These are phyloP conservation scores for Cerastis rubricosa DNA, from an alignment of 2,888 invertebrate species.

Conservation along the genomic window DNA sequence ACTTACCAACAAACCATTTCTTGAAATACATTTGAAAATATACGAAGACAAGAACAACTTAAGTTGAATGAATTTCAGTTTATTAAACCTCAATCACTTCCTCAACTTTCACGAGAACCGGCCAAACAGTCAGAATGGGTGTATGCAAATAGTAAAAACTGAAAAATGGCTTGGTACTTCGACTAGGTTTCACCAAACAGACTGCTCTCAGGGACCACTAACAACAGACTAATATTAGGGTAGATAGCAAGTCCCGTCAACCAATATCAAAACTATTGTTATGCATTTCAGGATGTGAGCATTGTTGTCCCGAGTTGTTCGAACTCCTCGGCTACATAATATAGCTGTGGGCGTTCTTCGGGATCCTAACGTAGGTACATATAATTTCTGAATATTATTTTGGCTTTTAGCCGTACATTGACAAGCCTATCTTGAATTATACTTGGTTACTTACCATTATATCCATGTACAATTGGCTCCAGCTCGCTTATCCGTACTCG, in stretches of 20 bases:
- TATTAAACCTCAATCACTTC: constrained; percentile 13
- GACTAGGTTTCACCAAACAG: neutral
- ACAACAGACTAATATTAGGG: constrained; percentile 47
- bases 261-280: constrained; percentile 56
- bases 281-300: constrained; percentile 54
- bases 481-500: constrained; percentile 87
- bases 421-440: constrained; percentile 39
- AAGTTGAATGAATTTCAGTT: constrained; percentile 2
- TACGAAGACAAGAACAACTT: constrained; percentile 2
- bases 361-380: constrained; percentile 10
- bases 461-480: constrained; percentile 84
- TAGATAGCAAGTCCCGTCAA: constrained; percentile 47
- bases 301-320: constrained; percentile 42
- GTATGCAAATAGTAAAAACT: constrained; percentile 1
- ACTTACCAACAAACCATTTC: constrained; percentile 64
- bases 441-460: constrained; percentile 80
- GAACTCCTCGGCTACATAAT: constrained; percentile 10
- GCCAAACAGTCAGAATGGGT: neutral
- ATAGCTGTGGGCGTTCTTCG: constrained; percentile 22
- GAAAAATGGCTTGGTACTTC: neutral
- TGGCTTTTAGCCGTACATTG: constrained; percentile 10
- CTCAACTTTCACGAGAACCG: constrained; percentile 1
- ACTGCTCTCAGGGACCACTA: constrained; percentile 44
- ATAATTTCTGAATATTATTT: constrained; percentile 5
- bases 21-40: constrained; percentile 50